A percentile compares a stretch with the other conserved stretches of the same genome.
Evolutionary conservation across 2,113 vertebrate genomes (phyloP).

Genomic region (Centropus bengalensis): DNA sequence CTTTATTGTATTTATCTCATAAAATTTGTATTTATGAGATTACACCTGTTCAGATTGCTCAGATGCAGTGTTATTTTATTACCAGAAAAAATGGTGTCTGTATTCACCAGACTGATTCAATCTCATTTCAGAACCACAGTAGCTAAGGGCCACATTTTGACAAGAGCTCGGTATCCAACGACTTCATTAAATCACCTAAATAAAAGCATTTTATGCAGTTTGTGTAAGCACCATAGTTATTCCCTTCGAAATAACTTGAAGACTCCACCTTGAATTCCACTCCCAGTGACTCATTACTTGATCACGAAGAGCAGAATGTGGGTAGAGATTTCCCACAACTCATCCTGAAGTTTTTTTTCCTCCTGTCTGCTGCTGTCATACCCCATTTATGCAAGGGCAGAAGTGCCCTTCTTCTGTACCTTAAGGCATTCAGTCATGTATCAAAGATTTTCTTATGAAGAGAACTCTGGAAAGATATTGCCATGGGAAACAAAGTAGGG

Average conservation of each 20-base stretch:
- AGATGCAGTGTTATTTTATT: neutral
- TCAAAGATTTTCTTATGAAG: neutral
- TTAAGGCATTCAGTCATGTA: neutral
- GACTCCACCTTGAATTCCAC: neutral
- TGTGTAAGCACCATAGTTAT: neutral
- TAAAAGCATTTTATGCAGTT: neutral
- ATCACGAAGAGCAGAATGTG: neutral
- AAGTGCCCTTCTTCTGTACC: neutral
- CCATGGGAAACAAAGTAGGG: conserved; percentile 1
- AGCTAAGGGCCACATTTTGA: neutral
- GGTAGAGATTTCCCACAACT: neutral
- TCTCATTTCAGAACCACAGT: neutral
- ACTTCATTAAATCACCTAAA: neutral
- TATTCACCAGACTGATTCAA: fast-evolving
- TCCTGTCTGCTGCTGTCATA: neutral
- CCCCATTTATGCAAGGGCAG: neutral
- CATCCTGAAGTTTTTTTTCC: neutral
- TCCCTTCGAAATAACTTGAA: neutral
- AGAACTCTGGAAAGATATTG: neutral
- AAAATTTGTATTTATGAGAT: neutral
- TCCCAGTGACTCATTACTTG: neutral
- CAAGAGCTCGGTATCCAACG: neutral
- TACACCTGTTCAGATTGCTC: neutral
- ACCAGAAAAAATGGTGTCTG: neutral
- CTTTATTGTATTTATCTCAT: neutral